Conservation (phyloP, 2,888 invertebrate genomes). For the Ptychoptera albimana region DNA sequence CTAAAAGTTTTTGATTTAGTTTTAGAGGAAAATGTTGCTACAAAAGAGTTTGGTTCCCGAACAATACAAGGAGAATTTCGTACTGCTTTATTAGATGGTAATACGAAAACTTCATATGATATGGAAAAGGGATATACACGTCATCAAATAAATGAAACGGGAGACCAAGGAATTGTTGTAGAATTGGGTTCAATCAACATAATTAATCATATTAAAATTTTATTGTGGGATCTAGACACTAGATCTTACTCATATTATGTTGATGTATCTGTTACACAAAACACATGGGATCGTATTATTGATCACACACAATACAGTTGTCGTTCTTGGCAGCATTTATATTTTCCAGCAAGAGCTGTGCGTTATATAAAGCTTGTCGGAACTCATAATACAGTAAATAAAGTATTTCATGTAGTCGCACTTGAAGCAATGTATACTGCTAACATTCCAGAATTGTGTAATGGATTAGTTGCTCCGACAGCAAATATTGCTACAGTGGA, state of each 20-base stretch:
- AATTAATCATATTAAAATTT: slow-evolving; percentile 81
- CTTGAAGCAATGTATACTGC: slow-evolving; percentile 79
- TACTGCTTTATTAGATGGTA: slow-evolving; percentile 76
- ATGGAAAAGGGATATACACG: slow-evolving; percentile 87
- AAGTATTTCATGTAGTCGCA: slow-evolving; percentile 87
- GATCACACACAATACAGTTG: slow-evolving; percentile 88
- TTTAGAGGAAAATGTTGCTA: slow-evolving; percentile 86
- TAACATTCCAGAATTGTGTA: slow-evolving; percentile 54
- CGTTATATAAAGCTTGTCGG: slow-evolving; percentile 70
- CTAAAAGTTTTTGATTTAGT: slow-evolving; percentile 32
- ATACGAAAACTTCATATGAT: slow-evolving; percentile 61
- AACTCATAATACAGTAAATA: slow-evolving; percentile 89
- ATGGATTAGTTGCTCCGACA: slow-evolving; percentile 64
- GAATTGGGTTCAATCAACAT: slow-evolving; percentile 72
- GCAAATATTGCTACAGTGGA: slow-evolving; percentile 87
- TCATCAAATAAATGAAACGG: slow-evolving; percentile 67
- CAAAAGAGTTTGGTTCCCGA: slow-evolving; percentile 59
- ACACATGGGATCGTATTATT: slow-evolving; percentile 85
- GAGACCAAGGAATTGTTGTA: slow-evolving; percentile 69
- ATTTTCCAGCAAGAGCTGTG: slow-evolving; percentile 79
- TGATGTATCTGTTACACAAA: slow-evolving; percentile 88
- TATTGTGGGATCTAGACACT: slow-evolving; percentile 88
- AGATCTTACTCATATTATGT: slow-evolving; percentile 38
- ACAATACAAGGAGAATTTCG: slow-evolving; percentile 85
- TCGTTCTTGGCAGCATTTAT: slow-evolving; percentile 91